Evolutionary conservation across 2,888 invertebrate species (phyloP), one percentile per base, ranked within the genome.

Genomic region (Eristalis pertinax): DNA sequence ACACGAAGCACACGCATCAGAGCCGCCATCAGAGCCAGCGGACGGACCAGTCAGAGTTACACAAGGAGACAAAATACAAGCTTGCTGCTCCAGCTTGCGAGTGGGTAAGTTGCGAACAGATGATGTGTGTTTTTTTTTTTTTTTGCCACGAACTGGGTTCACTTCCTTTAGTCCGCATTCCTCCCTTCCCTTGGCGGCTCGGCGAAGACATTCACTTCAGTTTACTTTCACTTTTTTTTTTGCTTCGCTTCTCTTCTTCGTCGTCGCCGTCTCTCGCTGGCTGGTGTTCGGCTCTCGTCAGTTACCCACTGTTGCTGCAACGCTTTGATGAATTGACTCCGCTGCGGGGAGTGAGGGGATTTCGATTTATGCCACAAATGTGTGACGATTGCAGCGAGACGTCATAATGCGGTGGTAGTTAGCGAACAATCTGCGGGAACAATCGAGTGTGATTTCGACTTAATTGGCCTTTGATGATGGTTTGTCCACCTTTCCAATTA

Each of bases 151-250:
- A 35, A 38, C 35, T 22, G 22, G 13, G 5, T 8, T 22, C 19
- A 35, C 35, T 38, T 65, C 22, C 63, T 74, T 79, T 78, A 19
- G 50, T 77, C 73, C 63, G 69, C 77, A 69, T 69, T 29, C 43
- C 8, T 76, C 22, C 69, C 35, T 73, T 82, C 82, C 82, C 78
- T 62, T 63, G 68, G n/a, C 24, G n/a, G n/a, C 7, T 38, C 73
- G 56, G 38, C 72, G 75, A 72, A 79, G 79, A 79, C 87, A 79
- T 87, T 84, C 79, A 87, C 72, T 69, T 73, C 67, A 79, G 80
- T 68, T 77, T 87, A 87, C 87, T 87, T 87, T 87, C 87, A 87
- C 87, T 87, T 87, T 82, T 84, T 84, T 64, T 73, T 75, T 76
- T 26, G 2, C 26, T 26, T 56, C 24, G 62, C 24, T 63, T 29